phyloP scores from a whole-genome alignment of 2,888 invertebrate genomes.

The Sphaerophoria rueppellii region DNA sequence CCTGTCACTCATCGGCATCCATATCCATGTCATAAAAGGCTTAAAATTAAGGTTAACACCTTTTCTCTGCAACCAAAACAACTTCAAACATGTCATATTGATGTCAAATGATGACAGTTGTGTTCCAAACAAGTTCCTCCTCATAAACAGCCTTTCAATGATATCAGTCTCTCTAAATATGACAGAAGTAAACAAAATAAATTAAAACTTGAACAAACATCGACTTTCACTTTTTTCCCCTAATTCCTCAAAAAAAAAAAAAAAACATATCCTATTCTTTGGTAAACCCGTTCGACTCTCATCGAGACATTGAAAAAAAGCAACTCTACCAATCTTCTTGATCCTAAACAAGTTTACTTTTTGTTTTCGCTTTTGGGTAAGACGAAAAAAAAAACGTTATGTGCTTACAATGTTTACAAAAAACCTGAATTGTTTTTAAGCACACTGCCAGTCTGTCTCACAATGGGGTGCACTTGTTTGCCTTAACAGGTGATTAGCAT shows the following conservation, averaged over 20 bases:
- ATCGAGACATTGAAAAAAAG: neutral
- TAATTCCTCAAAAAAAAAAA: neutral
- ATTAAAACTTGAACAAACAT: conserved; percentile 9
- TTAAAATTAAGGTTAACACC: too few species aligned
- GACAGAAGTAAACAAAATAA: conserved; percentile 5
- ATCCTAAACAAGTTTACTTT: conserved; percentile 17
- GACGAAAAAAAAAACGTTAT: neutral
- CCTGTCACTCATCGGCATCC: too few species aligned
- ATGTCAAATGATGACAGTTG: conserved; percentile 5
- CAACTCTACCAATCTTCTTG: neutral
- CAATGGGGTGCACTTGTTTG: conserved; percentile 34
- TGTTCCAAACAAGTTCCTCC: neutral
- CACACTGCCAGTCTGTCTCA: conserved; percentile 4
- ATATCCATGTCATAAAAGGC: too few species aligned
- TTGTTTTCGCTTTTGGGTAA: neutral
- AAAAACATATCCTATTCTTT: conserved; percentile 4
- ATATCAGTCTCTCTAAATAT: neutral
- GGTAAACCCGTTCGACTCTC: neutral
- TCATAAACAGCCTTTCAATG: neutral
- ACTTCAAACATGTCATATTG: neutral
- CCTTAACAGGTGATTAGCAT: conserved; percentile 70
- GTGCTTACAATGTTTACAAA: neutral
- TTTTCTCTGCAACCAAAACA: neutral
- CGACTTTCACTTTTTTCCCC: conserved; percentile 27
- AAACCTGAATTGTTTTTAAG: neutral